These are phyloP conservation scores for Cercopithecus mona DNA, from an alignment of 2,113 vertebrate species.

Conservation along the genomic window DNA sequence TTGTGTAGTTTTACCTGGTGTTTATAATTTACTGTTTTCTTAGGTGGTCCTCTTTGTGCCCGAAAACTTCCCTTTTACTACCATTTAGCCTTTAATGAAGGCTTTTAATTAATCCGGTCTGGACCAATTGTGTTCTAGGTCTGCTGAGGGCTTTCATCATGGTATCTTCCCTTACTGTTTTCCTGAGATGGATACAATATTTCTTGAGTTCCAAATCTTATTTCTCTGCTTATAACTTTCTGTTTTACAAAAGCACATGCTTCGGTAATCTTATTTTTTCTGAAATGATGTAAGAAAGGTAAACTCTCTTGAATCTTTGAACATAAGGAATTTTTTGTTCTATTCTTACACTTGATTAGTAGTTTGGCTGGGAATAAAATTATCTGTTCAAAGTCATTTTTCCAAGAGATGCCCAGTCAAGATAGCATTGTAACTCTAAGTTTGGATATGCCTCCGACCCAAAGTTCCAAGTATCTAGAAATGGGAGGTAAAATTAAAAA, in stretches of 20 bases:
- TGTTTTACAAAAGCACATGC: neutral
- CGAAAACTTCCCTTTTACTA: neutral
- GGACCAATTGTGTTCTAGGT: neutral
- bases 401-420: neutral
- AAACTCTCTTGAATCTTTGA: neutral
- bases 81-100: neutral
- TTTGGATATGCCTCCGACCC: neutral
- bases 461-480: neutral
- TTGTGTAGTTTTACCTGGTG: neutral
- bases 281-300: neutral
- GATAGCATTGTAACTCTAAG: neutral
- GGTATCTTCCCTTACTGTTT: neutral
- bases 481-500: neutral
- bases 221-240: neutral
- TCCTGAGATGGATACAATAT: neutral
- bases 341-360: neutral
- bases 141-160: neutral
- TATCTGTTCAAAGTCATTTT: conserved; percentile 11
- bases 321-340: neutral
- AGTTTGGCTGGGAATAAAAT: neutral
- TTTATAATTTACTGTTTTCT: neutral
- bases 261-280: neutral
- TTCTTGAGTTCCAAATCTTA: neutral
- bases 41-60: neutral
- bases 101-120: neutral